These are phyloP conservation scores for Scaptodrosophila latifasciaeformis DNA, from an alignment of 2,888 invertebrate species.

Conservation along the genomic window DNA sequence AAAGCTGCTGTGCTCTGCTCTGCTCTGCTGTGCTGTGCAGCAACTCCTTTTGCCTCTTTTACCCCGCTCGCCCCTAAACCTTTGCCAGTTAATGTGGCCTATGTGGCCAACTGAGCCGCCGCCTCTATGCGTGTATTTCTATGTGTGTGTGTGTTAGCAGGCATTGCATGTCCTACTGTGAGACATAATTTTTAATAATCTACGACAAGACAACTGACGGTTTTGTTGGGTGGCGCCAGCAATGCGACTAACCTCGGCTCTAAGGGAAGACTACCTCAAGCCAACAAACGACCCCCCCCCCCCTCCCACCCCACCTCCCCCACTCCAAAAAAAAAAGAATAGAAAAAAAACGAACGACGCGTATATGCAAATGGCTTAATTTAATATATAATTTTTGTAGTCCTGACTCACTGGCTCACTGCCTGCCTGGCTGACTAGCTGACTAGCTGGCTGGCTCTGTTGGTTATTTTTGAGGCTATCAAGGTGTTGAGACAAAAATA, in stretches of 20 bases:
- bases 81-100: conserved; percentile 61
- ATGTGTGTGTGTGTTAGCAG: conserved; percentile 11
- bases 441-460: too few species aligned
- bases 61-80: too few species aligned
- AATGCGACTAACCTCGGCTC: too few species aligned
- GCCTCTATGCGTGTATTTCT: too few species aligned
- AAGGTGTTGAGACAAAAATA: conserved; percentile 38
- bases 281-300: too few species aligned
- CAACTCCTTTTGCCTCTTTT: too few species aligned
- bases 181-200: conserved; percentile 64
- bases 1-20: conserved; percentile 24
- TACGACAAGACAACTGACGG: conserved; percentile 59
- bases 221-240: too few species aligned
- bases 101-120: too few species aligned
- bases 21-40: too few species aligned
- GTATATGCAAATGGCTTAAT: conserved; percentile 63
- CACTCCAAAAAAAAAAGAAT: not conserved
- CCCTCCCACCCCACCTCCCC: too few species aligned
- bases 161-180: conserved; percentile 60
- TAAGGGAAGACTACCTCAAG: too few species aligned
- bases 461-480: not conserved
- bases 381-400: conserved; percentile 57
- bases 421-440: too few species aligned
- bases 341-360: conserved; percentile 31
- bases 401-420: not conserved